Evolutionary conservation across 2,888 invertebrate genomes (phyloP).

Genomic region (Drosophila putrida): DNA sequence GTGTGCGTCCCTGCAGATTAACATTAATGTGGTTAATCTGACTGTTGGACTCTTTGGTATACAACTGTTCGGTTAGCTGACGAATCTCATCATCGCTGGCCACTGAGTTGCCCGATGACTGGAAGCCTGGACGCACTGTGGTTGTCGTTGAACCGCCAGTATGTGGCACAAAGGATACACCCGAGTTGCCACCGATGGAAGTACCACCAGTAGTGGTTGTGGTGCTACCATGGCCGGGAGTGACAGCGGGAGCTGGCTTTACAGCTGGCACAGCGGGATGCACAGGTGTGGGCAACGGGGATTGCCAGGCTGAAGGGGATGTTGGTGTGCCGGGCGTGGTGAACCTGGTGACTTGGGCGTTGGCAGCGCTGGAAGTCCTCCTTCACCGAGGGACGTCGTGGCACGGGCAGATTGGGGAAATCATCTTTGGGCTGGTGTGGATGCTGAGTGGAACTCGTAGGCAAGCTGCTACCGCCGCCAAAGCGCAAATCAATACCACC

Average conservation of each 20-base stretch:
- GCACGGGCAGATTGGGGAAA: constrained; percentile 77
- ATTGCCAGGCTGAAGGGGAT: constrained; percentile 70
- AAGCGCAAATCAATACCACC: constrained; percentile 66
- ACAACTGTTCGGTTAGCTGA: constrained; percentile 90
- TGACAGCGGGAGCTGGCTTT: constrained; percentile 20
- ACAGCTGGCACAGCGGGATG: constrained; percentile 40
- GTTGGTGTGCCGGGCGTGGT: constrained; percentile 30
- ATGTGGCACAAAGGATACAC: constrained; percentile 81
- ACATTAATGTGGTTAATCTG: constrained; percentile 89
- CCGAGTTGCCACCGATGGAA: constrained; percentile 27
- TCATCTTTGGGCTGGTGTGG: constrained; percentile 68
- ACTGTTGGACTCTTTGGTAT: constrained; percentile 91
- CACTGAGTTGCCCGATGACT: constrained; percentile 85
- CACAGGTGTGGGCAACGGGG: constrained; percentile 67
- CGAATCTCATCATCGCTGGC: constrained; percentile 89
- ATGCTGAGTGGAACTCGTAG: constrained; percentile 57
- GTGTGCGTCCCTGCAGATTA: constrained; percentile 91
- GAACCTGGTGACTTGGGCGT: constrained; percentile 62
- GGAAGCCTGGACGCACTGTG: constrained; percentile 79
- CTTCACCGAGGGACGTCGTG: constrained; percentile 60
- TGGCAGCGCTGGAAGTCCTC: constrained; percentile 82
- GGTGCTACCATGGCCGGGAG: constrained; percentile 13
- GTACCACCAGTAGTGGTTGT: constrained; percentile 11
- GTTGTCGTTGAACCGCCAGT: constrained; percentile 59
- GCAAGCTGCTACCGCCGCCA: constrained; percentile 50